Percentiles rank a stretch among this genome's conserved stretches.
Evolutionary conservation across 1,140 invertebrate genomes (phyloP).

Genomic region (Pseudobourletiella spinata): DNA sequence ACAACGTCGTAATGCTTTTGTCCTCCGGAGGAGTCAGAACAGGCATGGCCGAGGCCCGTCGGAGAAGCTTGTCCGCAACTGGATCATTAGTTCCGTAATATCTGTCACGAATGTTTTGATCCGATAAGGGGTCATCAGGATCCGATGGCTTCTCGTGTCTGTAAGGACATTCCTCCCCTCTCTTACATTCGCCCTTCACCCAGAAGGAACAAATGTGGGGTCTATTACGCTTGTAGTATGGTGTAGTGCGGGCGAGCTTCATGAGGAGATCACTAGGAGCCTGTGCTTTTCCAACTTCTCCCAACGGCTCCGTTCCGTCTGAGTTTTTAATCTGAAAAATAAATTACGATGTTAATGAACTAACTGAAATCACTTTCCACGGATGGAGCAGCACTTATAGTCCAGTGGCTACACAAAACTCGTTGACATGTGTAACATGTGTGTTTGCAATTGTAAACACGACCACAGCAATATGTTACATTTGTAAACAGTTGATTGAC

Average conservation of each 20-base stretch:
- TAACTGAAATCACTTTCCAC: no score
- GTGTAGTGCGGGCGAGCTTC: conserved; percentile 90
- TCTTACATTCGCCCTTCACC: conserved; percentile 98
- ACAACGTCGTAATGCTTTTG: conserved; percentile 89
- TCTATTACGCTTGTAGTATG: conserved; percentile 97
- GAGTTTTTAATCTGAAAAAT: conserved; percentile 41
- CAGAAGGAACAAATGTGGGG: conserved; percentile 99
- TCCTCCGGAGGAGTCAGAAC: conserved; percentile 92
- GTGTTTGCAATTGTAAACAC: no score
- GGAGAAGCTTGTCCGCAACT: conserved; percentile 94
- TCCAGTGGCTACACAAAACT: no score
- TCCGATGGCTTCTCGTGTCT: conserved; percentile 98
- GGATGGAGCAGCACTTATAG: no score
- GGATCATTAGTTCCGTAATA: conserved; percentile 99
- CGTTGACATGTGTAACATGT: no score
- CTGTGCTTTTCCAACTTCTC: conserved; percentile 46
- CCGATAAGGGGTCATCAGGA: conserved; percentile 96
- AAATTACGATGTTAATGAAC: background rate
- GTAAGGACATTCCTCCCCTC: conserved; percentile 99
- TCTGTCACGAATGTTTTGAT: conserved; percentile 98
- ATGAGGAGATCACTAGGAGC: conserved; percentile 70
- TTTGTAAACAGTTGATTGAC: no score
- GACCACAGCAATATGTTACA: no score
- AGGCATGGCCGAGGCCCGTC: conserved; percentile 85
- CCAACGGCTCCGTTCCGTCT: conserved; percentile 45